phyloP scores from a whole-genome alignment of 2,888 invertebrate genomes.

The Synanthedon vespiformis region DNA sequence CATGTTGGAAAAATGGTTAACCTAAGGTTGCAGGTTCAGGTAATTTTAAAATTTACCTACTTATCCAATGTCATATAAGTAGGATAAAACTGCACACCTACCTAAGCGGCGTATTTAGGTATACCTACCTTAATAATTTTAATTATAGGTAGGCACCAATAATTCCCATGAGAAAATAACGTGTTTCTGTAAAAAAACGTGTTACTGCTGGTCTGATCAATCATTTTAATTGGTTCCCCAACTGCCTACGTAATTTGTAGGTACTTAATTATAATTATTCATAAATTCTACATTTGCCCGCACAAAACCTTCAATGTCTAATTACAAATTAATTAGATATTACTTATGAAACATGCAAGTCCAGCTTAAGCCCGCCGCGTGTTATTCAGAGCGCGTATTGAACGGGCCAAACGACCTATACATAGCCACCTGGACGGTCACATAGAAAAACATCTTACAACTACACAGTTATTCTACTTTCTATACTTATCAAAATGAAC shows the following conservation, averaged over 20 bases:
- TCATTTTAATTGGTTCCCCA: background rate
- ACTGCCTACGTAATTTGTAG: background rate
- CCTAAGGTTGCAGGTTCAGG: too few species aligned
- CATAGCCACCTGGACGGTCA: slow-evolving; percentile 69
- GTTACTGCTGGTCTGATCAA: too few species aligned
- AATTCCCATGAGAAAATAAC: too few species aligned
- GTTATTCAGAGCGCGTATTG: slow-evolving; percentile 45
- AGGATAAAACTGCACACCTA: too few species aligned
- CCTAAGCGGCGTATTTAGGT: too few species aligned
- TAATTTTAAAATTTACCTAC: too few species aligned
- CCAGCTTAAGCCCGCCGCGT: slow-evolving; percentile 43
- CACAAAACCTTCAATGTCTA: slow-evolving; percentile 38
- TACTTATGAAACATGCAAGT: slow-evolving; percentile 29
- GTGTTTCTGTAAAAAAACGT: too few species aligned
- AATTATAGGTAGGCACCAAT: too few species aligned
- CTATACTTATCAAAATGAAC: slow-evolving; percentile 26
- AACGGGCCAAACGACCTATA: slow-evolving; percentile 55
- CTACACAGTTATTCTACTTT: slow-evolving; percentile 21
- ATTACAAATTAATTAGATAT: slow-evolving; percentile 38
- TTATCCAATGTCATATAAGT: too few species aligned
- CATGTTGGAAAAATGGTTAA: too few species aligned
- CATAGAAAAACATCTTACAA: slow-evolving; percentile 50
- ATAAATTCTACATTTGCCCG: slow-evolving; percentile 25
- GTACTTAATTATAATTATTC: slow-evolving; percentile 14
- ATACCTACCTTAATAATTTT: too few species aligned